Conservation (phyloP, 23 tunicate species). For the Aplidium turbinatum region DNA sequence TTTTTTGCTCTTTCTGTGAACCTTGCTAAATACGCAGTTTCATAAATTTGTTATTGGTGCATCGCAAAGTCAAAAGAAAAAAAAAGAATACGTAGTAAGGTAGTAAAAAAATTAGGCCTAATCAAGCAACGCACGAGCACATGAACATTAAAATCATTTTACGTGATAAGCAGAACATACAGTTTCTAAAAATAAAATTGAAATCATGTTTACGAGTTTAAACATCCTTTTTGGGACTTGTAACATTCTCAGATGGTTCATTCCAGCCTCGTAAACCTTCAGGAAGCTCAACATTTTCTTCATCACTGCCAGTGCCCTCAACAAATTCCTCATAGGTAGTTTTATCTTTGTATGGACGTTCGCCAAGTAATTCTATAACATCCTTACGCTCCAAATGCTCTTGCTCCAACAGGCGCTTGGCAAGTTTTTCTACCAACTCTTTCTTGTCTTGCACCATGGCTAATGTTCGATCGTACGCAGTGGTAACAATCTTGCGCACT, state of each 20-base stretch:
- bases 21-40: too few species aligned
- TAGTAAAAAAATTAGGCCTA: too few species aligned
- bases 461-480: conserved; percentile 67
- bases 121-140: too few species aligned
- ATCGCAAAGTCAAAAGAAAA: too few species aligned
- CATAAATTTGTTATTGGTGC: too few species aligned
- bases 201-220: too few species aligned
- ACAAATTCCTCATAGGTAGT: conserved; percentile 95
- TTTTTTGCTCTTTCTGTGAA: too few species aligned
- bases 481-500: conserved; percentile 62
- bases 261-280: conserved; percentile 96
- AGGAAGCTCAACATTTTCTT: conserved; percentile 80
- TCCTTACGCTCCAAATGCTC: conserved; percentile 92
- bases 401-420: conserved; percentile 73
- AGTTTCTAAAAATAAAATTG: too few species aligned
- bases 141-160: too few species aligned
- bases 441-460: conserved; percentile 55
- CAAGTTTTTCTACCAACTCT: conserved; percentile 80
- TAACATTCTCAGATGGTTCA: conserved; percentile 58
- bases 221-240: too few species aligned
- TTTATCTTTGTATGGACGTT: conserved; percentile 88
- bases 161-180: too few species aligned
- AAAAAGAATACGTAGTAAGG: too few species aligned
- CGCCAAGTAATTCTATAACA: conserved; percentile 79
- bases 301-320: conserved; percentile 85